A percentile compares a stretch with the other conserved stretches of the same genome.
Evolutionary conservation across 2,113 vertebrate species (phyloP).

Genomic region (Chaenogobius annularis): DNA sequence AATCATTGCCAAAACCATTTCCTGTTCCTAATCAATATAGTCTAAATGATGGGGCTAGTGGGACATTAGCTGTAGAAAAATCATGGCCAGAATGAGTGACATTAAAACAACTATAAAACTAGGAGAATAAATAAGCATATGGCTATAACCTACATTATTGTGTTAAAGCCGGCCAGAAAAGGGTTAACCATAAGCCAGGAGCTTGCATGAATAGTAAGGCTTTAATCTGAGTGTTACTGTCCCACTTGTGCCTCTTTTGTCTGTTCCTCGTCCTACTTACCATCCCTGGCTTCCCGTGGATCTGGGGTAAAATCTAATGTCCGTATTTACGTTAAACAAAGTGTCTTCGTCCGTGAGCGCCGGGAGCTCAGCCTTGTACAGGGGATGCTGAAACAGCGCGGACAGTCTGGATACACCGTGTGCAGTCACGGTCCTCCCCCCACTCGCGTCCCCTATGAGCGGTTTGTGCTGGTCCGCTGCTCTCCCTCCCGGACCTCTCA

Average conservation of each 20-base stretch:
- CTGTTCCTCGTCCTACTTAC: conserved; percentile 74
- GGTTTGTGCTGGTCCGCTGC: conserved; percentile 55
- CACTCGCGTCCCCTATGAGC: conserved; percentile 62
- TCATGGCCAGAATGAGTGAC: background rate
- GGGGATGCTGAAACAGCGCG: conserved; percentile 84
- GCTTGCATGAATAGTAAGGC: background rate
- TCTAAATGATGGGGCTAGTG: background rate
- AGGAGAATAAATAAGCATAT: background rate
- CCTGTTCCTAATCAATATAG: background rate
- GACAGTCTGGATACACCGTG: conserved; percentile 71
- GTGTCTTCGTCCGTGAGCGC: conserved; percentile 84
- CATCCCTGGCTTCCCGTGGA: conserved; percentile 84
- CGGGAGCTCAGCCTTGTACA: conserved; percentile 80
- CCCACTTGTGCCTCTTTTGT: conserved; percentile 26
- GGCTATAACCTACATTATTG: background rate
- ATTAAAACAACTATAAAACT: background rate
- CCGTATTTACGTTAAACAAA: conserved; percentile 90
- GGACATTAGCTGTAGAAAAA: background rate
- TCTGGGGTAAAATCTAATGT: conserved; percentile 89
- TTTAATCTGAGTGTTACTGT: conserved; percentile 12
- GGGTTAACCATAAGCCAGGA: background rate
- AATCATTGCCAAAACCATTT: background rate
- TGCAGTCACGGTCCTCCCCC: conserved; percentile 35
- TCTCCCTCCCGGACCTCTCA: conserved; percentile 36
- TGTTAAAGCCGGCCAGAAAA: background rate